Base-by-base conservation (phyloP, 2,888 invertebrate genomes). In the Chrysomela aeneicollis region DNA sequence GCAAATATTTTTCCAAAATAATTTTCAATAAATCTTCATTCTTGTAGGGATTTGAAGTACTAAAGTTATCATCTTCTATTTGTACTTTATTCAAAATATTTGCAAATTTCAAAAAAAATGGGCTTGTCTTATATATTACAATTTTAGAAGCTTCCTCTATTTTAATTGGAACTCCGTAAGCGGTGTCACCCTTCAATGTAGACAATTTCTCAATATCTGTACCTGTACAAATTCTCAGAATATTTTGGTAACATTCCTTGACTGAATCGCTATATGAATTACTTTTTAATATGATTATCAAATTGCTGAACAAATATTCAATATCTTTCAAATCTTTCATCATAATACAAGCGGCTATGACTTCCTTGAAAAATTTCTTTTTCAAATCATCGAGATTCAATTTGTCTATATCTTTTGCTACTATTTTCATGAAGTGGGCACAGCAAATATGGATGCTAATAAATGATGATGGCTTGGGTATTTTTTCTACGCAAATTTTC, bases 391-490 rank as follows among this genome's bases (percentile, higher is more conserved):
- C 32, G 10, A 35, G 10, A 35, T 35, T 10, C 6, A 35, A 35
- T 35, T 46, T 46, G n/a, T 57, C 46, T 22, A 46, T 57, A 22
- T 57, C 57, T 57, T 52, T 26, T 1, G 51, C 15, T 22, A 59
- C 35, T 12, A 59, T 59, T 51, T 57, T 57, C 8, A 62, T 30
- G 37, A 62, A 62, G 57, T 51, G 62, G 17, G 35, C 32, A 35
- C 32, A 35, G 10, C 32, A 35, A 9, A 35, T 35, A 10, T 35
- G 32, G 10, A 35, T 35, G 10, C 32, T 35, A 10, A 35, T 4
- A 10, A 35, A 35, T 35, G 32, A 35, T 35, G 32, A 10, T 9
- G 32, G 32, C 32, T 35, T 35, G 32, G 10, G 10, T 35, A 35
- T 35, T 10, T 10, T 35, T 35, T 10, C 32, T 35, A 9, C 32